These are phyloP conservation scores for Apantesis nais DNA, from an alignment of 2,888 invertebrate genomes.

Conservation along the genomic window DNA sequence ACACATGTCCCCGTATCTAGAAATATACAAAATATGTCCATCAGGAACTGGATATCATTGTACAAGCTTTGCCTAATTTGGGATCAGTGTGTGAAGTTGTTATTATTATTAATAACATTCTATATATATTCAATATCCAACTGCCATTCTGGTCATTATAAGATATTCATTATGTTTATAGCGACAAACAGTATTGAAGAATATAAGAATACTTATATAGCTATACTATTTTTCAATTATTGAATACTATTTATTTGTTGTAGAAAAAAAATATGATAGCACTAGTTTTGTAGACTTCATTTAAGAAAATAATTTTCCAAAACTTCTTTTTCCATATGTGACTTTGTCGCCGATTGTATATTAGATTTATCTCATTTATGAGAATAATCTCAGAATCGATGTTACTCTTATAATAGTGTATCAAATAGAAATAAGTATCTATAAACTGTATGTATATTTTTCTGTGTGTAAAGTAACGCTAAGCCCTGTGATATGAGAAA, in stretches of 20 bases:
- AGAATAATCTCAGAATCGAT: conserved; percentile 43
- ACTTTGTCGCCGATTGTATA: conserved; percentile 30
- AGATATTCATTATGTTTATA: neutral
- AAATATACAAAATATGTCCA: too few relatives aligned
- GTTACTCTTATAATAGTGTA: conserved; percentile 47
- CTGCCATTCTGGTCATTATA: neutral
- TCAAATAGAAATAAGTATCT: conserved; percentile 50
- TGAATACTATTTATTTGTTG: neutral
- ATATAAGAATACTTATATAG: too few relatives aligned
- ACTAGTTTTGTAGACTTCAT: neutral
- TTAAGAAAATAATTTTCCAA: conserved; percentile 1
- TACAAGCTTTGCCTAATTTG: neutral
- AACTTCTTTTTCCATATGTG: conserved; percentile 12
- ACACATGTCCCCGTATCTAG: too few relatives aligned
- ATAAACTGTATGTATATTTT: conserved; percentile 60
- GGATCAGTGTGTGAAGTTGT: neutral
- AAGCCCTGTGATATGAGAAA: conserved; percentile 70
- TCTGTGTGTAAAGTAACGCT: conserved; percentile 64
- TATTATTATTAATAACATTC: neutral
- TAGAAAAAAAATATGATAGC: neutral
- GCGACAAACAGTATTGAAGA: neutral
- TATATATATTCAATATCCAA: neutral
- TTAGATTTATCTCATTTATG: conserved; percentile 35
- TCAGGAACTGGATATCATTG: neutral
- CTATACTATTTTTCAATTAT: too few relatives aligned